Base-by-base conservation (phyloP, 2,888 invertebrate genomes). In the Osmoderma eremita region DNA sequence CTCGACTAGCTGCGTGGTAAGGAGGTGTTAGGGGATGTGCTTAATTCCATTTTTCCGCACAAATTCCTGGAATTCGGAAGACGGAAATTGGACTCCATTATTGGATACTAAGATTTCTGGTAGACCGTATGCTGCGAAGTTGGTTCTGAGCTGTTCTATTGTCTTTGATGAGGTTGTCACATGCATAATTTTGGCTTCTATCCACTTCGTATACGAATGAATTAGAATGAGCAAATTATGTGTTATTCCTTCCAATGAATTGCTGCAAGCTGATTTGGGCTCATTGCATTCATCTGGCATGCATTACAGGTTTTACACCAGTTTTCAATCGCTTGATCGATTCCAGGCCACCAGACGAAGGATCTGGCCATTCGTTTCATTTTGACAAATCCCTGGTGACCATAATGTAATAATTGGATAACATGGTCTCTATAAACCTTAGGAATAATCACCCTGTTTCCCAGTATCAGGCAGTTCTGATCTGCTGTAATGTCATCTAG, bases 1-100 rank as follows among this genome's bases (percentile, higher is more conserved):
- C 24, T 53, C 72, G 72, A 62, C 74, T 73, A 1, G 71, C 73
- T 8, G 71, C 68, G 48, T 68, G 56, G 64, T 61, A 69, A 6
- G 69, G 71, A 13, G 72, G 51, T 30, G 62, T 48, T 4, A 63
- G 68, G 24, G 68, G 24, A 73, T 49, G 49, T 71, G 71, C 1
- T 38, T 41, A 38, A 73, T 68, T 20, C 41, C 51, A 65, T 71
- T 72, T 30, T 36, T 67, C 5, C 42, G 51, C 22, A 69, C 58
- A 67, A 71, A 70, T n/a, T 18, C 38, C 58, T 71, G 17, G 42
- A 71, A 70, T 56, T 74, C 66, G 39, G 62, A 51, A 12, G 69
- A 69, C n/a, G 45, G 49, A 61, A 74, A 73, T 56, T 51, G 56
- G 36, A 24, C 45, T 17, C 63, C 71, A 53, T 73, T 73, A 68